phyloP scores from a whole-genome alignment of 2,888 invertebrate genomes.

The Noctua comes region DNA sequence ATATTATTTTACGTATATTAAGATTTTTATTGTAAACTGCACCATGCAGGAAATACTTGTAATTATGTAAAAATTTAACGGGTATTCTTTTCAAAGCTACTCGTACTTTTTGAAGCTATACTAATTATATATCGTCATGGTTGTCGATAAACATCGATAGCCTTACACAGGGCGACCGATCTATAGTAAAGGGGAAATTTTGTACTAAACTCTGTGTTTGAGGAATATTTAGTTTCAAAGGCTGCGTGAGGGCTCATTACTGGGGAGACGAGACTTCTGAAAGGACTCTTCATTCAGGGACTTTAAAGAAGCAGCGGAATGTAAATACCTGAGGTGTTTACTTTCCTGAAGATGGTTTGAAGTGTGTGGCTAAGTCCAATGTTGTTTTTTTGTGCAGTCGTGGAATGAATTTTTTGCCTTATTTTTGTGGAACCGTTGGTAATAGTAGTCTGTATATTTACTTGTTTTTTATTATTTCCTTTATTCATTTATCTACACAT shows the following conservation, averaged over 20 bases:
- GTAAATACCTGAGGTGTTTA: constrained; percentile 19
- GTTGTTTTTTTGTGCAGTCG: background rate
- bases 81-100: background rate
- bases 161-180: background rate
- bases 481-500: no score
- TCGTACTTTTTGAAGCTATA: background rate
- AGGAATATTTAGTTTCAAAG: constrained; percentile 68
- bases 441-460: background rate
- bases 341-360: constrained; percentile 2
- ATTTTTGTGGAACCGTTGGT: no score
- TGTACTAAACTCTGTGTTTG: constrained; percentile 63
- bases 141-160: constrained; percentile 8
- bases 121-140: background rate
- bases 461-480: background rate
- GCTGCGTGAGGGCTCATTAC: constrained; percentile 18
- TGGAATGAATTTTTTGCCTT: background rate
- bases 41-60: background rate
- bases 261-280: constrained; percentile 53
- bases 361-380: background rate
- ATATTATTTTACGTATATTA: background rate
- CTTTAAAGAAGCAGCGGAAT: constrained; percentile 19
- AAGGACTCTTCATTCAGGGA: constrained; percentile 47
- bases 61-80: background rate
- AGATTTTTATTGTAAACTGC: background rate
- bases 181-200: constrained; percentile 28